Conservation (phyloP, 2,797 vertebrate species). For the Channallabes apus region DNA sequence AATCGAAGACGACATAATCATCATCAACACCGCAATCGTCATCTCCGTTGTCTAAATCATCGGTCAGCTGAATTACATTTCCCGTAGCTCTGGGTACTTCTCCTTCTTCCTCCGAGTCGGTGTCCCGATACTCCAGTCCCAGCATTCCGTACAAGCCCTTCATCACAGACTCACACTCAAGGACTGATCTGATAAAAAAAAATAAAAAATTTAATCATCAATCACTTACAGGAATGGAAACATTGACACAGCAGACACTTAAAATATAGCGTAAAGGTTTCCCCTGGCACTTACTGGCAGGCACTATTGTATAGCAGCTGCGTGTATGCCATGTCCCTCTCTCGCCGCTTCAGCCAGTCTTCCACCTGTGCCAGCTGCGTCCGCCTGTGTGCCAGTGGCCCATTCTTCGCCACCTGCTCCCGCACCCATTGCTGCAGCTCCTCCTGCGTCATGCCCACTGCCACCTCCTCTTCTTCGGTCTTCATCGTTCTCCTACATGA, state of each 20-base stretch:
- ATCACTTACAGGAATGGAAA: background rate
- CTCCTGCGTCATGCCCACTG: slow-evolving; percentile 49
- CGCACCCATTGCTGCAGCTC: slow-evolving; percentile 64
- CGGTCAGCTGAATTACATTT: slow-evolving; percentile 6
- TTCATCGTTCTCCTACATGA: slow-evolving; percentile 59
- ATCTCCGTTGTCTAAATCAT: slow-evolving; percentile 10
- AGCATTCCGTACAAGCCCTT: slow-evolving; percentile 65
- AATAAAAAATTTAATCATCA: background rate
- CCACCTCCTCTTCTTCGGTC: slow-evolving; percentile 50
- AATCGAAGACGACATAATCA: slow-evolving; percentile 43
- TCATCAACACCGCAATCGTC: background rate
- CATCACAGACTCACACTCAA: slow-evolving; percentile 63
- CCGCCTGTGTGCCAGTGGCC: slow-evolving; percentile 43
- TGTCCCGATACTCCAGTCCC: slow-evolving; percentile 64
- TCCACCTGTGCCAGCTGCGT: slow-evolving; percentile 54
- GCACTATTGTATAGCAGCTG: slow-evolving; percentile 53
- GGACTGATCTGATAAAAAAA: slow-evolving; percentile 62
- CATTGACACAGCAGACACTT: background rate
- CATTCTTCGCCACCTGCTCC: slow-evolving; percentile 45
- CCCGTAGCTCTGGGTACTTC: background rate
- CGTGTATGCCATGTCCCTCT: slow-evolving; percentile 47
- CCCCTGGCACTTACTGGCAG: slow-evolving; percentile 61
- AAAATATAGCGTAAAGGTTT: background rate
- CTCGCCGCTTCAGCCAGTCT: slow-evolving; percentile 57
- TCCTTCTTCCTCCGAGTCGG: slow-evolving; percentile 61